These are phyloP conservation scores for Coreius guichenoti DNA, from an alignment of 2,797 vertebrate species.

Conservation along the genomic window DNA sequence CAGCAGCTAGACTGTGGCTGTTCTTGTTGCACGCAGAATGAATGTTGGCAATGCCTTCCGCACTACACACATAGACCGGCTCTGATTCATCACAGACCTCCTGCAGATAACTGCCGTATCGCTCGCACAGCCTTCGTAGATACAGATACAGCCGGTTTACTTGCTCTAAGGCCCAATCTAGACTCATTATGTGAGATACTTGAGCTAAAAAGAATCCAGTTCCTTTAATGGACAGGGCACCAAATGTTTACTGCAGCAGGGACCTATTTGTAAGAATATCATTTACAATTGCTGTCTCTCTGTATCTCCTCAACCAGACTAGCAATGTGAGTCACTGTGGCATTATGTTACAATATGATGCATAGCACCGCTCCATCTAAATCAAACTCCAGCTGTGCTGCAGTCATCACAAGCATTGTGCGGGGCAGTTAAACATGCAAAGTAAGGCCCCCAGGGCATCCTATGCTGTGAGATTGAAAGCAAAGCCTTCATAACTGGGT, in stretches of 20 bases:
- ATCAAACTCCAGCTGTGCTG: conserved; percentile 43
- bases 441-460: conserved; percentile 16
- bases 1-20: conserved; percentile 55
- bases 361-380: conserved; percentile 41
- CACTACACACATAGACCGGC: conserved; percentile 50
- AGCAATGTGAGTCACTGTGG: conserved; percentile 28
- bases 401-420: conserved; percentile 25
- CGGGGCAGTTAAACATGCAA: conserved; percentile 32
- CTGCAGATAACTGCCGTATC: conserved; percentile 45
- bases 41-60: conserved; percentile 42
- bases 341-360: conserved; percentile 41
- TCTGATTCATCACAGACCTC: conserved; percentile 57
- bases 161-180: conserved; percentile 37
- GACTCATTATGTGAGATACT: conserved; percentile 37
- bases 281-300: conserved; percentile 24
- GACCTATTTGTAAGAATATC: conserved; percentile 28
- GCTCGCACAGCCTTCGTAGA: background rate
- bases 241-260: conserved; percentile 15
- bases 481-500: conserved; percentile 37
- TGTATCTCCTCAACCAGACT: conserved; percentile 26
- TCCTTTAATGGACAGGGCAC: conserved; percentile 24
- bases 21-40: conserved; percentile 23
- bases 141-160: conserved; percentile 23
- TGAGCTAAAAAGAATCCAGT: conserved; percentile 29
- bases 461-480: conserved; percentile 14